phyloP scores from a whole-genome alignment of 2,113 vertebrate species.

The Chroicocephalus ridibundus region DNA sequence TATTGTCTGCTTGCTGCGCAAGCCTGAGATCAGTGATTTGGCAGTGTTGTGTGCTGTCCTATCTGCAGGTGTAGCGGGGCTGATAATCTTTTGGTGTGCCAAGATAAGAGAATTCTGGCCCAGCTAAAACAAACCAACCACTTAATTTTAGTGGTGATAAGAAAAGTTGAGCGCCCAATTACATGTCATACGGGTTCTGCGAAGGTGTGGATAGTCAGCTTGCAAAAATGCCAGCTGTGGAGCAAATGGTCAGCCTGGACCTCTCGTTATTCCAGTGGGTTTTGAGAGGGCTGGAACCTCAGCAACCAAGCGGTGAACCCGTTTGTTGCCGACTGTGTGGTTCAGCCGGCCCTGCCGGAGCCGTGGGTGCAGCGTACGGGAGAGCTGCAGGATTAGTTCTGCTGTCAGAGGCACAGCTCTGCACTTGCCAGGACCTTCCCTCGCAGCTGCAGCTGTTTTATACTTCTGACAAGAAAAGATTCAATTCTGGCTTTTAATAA shows the following conservation, averaged over 20 bases:
- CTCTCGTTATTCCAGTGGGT: not conserved
- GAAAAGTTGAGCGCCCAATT: not conserved
- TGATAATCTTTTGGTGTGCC: not conserved
- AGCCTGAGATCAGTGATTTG: not conserved
- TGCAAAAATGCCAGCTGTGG: not conserved
- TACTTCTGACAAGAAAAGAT: not conserved
- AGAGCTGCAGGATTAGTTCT: not conserved
- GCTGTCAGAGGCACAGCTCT: not conserved
- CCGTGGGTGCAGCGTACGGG: rapidly evolving
- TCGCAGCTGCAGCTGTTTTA: not conserved
- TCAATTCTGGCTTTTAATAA: not conserved
- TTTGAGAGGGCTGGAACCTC: not conserved
- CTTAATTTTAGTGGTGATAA: not conserved
- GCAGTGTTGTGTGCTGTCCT: not conserved
- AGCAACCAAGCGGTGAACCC: not conserved
- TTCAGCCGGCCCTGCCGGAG: not conserved
- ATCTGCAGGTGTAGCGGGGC: not conserved
- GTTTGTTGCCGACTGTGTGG: not conserved
- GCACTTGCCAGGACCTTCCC: not conserved
- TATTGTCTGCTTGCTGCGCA: no score
- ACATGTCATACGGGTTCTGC: not conserved
- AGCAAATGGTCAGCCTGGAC: not conserved
- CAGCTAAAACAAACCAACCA: not conserved
- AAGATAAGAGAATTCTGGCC: not conserved
- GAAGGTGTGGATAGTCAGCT: not conserved